Conservation (phyloP, 2,888 invertebrate species). For the Drosophila acutilabella region DNA sequence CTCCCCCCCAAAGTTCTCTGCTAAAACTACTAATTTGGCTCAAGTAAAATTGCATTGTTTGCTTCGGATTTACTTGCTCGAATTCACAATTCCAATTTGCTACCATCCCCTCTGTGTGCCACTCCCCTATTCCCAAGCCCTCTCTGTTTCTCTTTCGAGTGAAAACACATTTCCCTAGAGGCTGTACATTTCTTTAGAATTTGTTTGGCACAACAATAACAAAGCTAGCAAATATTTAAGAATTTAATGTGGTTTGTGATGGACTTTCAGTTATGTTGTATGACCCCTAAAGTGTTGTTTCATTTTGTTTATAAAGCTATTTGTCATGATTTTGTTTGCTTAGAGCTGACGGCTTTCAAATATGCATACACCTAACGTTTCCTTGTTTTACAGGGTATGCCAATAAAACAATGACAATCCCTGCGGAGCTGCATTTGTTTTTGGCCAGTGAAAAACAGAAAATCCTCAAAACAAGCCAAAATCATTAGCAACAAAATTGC, state of each 20-base stretch:
- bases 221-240: neutral
- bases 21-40: conserved; percentile 63
- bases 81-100: conserved; percentile 6
- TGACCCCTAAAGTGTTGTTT: too few relatives aligned
- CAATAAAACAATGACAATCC: conserved; percentile 12
- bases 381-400: neutral
- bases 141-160: conserved; percentile 3
- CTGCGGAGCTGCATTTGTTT: conserved; percentile 35
- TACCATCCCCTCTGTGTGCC: neutral
- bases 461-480: conserved; percentile 74
- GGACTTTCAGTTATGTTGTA: neutral
- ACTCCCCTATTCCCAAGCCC: neutral
- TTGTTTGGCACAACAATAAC: conserved; percentile 36
- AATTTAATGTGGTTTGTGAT: neutral
- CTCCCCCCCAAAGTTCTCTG: conserved; percentile 3
- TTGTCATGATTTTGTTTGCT: neutral
- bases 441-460: conserved; percentile 45
- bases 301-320: too few relatives aligned
- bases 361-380: neutral
- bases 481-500: conserved; percentile 76
- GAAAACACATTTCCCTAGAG: conserved; percentile 60
- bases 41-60: conserved; percentile 69
- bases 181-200: conserved; percentile 63
- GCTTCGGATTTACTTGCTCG: conserved; percentile 38
- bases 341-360: neutral